These are phyloP conservation scores for Garrulus glandarius DNA, from an alignment of 2,797 vertebrate species.

Conservation along the genomic window DNA sequence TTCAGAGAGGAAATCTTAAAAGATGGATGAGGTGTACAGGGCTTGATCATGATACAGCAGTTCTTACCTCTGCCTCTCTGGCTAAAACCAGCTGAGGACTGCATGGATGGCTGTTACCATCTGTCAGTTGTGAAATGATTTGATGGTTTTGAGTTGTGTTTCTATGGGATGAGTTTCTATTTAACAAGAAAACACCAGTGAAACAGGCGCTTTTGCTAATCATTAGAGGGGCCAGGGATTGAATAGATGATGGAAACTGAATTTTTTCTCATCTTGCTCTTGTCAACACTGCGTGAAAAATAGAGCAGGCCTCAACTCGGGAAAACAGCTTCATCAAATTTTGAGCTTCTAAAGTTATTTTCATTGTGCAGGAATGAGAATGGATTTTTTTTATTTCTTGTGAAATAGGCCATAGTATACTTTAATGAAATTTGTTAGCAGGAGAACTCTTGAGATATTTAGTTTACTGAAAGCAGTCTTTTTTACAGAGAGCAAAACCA, in stretches of 20 bases:
- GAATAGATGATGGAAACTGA: conserved; percentile 27
- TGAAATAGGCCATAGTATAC: not conserved
- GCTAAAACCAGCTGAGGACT: not conserved
- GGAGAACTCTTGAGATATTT: not conserved
- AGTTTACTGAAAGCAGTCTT: not conserved
- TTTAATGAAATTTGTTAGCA: not conserved
- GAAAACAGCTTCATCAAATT: conserved; percentile 5
- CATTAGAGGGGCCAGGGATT: not conserved
- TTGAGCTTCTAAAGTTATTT: conserved; percentile 14
- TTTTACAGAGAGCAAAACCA: not conserved
- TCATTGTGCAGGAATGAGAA: conserved; percentile 2
- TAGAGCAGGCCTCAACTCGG: not conserved
- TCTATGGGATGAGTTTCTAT: not conserved
- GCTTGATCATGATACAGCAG: not conserved
- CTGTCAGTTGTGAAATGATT: conserved; percentile 4
- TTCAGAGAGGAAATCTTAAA: not conserved
- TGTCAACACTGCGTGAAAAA: conserved; percentile 15
- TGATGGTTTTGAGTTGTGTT: not conserved
- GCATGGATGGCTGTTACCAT: not conserved
- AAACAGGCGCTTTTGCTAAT: not conserved
- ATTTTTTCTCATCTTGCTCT: conserved; percentile 42
- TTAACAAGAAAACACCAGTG: conserved; percentile 11
- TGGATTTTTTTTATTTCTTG: not conserved
- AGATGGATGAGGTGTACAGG: not conserved
- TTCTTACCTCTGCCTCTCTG: not conserved